Conservation (phyloP, 2,888 invertebrate species). For the Tholera decimalis region DNA sequence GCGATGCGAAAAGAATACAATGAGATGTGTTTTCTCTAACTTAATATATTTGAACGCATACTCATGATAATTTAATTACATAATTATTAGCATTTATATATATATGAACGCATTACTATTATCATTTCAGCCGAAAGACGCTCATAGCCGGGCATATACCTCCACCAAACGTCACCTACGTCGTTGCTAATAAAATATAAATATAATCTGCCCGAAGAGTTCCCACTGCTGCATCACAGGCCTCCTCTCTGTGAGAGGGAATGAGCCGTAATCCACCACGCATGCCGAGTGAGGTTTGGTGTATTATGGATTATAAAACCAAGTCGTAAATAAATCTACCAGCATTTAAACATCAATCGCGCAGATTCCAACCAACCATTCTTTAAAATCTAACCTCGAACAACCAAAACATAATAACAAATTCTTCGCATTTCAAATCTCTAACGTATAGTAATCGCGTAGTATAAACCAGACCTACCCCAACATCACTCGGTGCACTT, state of each 20-base stretch:
- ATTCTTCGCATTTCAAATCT: constrained; percentile 54
- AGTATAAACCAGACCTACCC: constrained; percentile 75
- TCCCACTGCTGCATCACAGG: too few relatives aligned
- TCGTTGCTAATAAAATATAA: too few relatives aligned
- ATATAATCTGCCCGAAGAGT: too few relatives aligned
- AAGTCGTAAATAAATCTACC: background rate
- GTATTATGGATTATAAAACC: too few relatives aligned
- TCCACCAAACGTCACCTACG: background rate
- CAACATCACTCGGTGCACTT: constrained; percentile 76
- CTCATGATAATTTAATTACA: background rate
- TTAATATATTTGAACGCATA: background rate
- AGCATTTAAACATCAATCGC: constrained; percentile 4
- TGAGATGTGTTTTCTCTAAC: background rate
- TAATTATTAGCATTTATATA: too few relatives aligned
- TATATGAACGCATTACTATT: background rate
- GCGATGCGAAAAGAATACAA: background rate
- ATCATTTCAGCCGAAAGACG: background rate
- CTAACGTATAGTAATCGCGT: constrained; percentile 28
- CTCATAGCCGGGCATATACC: background rate
- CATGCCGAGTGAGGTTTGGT: too few relatives aligned
- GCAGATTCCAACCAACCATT: background rate
- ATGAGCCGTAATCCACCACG: too few relatives aligned
- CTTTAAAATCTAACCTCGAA: constrained; percentile 19
- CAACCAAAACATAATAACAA: constrained; percentile 45
- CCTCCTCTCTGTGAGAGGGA: too few relatives aligned